These are phyloP conservation scores for Amiota minor DNA, from an alignment of 2,888 invertebrate genomes.

Conservation along the genomic window DNA sequence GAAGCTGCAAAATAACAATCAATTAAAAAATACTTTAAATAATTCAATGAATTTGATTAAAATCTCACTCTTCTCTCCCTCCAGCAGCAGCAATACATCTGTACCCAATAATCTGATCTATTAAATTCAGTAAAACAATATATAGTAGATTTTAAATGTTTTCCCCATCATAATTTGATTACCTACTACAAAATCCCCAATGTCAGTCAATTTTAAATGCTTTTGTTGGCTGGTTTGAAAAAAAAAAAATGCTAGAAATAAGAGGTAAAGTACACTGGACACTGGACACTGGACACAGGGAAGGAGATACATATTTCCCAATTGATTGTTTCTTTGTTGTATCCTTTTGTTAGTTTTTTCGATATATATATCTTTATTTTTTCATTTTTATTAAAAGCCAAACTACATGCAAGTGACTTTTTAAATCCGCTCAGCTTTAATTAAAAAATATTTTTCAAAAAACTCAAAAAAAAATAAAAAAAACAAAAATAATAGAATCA, in stretches of 20 bases:
- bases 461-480: constrained; percentile 38
- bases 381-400: background rate
- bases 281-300: no score
- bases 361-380: background rate
- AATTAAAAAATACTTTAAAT: no score
- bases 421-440: constrained; percentile 62
- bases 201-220: constrained; percentile 14
- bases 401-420: constrained; percentile 48
- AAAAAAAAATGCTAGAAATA: background rate
- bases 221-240: background rate
- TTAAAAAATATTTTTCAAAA: constrained; percentile 49
- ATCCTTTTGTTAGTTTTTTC: no score
- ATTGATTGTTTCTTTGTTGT: no score
- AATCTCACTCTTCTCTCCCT: no score
- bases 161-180: constrained; percentile 18
- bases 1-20: no score
- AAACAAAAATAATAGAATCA: constrained; percentile 34
- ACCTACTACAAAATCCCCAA: constrained; percentile 11
- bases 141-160: constrained; percentile 4
- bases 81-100: no score
- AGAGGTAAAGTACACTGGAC: no score
- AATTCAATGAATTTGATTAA: no score
- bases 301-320: no score
- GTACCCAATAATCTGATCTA: no score
- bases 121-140: constrained; percentile 11